Evolutionary conservation across 2,888 invertebrate species (phyloP).

Genomic region (Meteorus cinctellus): DNA sequence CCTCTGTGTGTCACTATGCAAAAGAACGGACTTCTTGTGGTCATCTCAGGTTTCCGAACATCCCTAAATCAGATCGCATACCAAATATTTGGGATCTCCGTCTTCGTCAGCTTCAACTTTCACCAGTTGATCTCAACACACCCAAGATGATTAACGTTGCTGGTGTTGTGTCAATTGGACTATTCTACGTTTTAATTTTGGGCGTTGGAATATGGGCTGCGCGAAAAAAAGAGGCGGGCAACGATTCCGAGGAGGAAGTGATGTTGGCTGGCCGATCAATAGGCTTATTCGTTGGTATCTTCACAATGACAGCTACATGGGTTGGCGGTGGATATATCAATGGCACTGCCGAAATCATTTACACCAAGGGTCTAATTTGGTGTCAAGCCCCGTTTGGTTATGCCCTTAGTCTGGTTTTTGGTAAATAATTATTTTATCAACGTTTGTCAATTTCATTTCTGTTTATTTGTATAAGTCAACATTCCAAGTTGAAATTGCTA

Average conservation of each 20-base stretch:
- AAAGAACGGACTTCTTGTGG: constrained; percentile 40
- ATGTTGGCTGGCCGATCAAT: constrained; percentile 99
- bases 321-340: constrained; percentile 99
- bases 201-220: constrained; percentile 98
- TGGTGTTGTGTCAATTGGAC: constrained; percentile 93
- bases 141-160: constrained; percentile 90
- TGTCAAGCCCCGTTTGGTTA: constrained; percentile 99
- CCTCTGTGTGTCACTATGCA: constrained; percentile 42
- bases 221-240: constrained; percentile 90
- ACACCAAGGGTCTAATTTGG: constrained; percentile 94
- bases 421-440: constrained; percentile 74
- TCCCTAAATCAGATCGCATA: constrained; percentile 66
- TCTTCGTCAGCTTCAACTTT: constrained; percentile 68
- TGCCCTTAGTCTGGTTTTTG: constrained; percentile 94
- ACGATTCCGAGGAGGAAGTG: constrained; percentile 96
- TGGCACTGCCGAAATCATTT: constrained; percentile 98
- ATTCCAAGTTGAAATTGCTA: constrained; percentile 2
- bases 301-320: constrained; percentile 99
- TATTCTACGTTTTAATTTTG: constrained; percentile 97
- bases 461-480: neutral
- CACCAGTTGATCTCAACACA: constrained; percentile 67
- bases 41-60: constrained; percentile 66
- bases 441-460: neutral
- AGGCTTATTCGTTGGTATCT: constrained; percentile 96
- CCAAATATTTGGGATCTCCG: constrained; percentile 68